Conservation (phyloP, 2,113 vertebrate genomes). For the Chaetops frenatus region DNA sequence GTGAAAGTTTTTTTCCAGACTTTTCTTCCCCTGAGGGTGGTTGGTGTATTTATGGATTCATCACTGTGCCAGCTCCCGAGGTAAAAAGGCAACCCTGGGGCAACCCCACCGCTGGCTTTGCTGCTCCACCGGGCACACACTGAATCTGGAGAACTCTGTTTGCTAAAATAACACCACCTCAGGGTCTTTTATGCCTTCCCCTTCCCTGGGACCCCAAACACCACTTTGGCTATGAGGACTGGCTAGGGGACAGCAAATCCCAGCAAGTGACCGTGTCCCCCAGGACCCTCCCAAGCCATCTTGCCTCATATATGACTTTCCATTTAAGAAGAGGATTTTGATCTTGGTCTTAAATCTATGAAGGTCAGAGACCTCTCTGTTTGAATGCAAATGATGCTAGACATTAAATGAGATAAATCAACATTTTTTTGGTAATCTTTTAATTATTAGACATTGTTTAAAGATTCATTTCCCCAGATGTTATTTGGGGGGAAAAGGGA, state of each 20-base stretch:
- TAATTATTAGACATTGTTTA: not conserved
- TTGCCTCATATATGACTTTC: not conserved
- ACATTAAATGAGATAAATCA: not conserved
- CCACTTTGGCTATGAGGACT: not conserved
- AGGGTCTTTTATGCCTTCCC: not conserved
- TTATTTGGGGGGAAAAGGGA: not conserved
- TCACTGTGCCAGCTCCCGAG: not conserved
- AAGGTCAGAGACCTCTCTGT: not conserved
- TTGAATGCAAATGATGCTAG: not conserved
- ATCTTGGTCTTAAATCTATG: not conserved
- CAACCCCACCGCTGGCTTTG: not conserved
- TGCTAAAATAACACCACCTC: not conserved
- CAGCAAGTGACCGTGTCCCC: not conserved
- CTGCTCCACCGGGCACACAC: not conserved
- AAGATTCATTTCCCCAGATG: not conserved
- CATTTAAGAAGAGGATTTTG: not conserved
- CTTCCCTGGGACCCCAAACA: not conserved
- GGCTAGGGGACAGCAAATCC: not conserved
- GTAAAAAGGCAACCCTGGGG: not conserved
- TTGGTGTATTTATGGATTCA: not conserved
- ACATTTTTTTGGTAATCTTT: not conserved
- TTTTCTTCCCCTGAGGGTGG: not conserved
- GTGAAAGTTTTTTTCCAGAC: constrained; percentile 35
- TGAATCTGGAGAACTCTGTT: not conserved
- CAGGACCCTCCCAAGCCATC: not conserved